Base-by-base conservation (phyloP, 2,888 invertebrate genomes). In the Abrostola triplasia region DNA sequence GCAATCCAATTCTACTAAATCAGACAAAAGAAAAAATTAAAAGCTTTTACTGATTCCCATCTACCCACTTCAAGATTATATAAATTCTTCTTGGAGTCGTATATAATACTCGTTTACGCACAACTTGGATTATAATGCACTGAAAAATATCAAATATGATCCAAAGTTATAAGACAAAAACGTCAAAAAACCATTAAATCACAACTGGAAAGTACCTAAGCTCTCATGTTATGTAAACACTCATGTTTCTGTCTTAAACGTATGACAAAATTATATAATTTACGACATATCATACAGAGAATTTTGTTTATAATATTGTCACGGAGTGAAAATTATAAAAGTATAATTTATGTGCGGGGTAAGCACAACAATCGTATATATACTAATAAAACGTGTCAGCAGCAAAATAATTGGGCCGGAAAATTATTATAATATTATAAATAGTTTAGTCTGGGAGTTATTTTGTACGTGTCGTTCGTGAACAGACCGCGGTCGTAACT, bases 371-470 rank as follows among this genome's bases (percentile, higher is more conserved):
- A 92, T 92, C 91, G 88, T 91, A 92, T 91, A 90, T 89, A 90
- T 88, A 88, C 84, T 81, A 90, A 93, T 93, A 93, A 93, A 94
- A 93, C 84, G 88, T 93, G 93, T 93, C 94, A 90, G 88, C 90
- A 76, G 73, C 74, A 83, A 85, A 92, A 93, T 94, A 94, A 94
- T 94, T 94, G 94, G 94, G 86, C 87, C 89, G 84, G 87, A 88
- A 90, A 93, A 92, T 93, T 93, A 94, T 94, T 92, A 92, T 92
- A 91, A 89, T 94, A 90, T 89, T 92, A 92, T 92, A 93, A 93
- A 93, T 94, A 94, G 94, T 93, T 93, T 92, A 91, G 87, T 88
- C 88, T 88, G 85, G 84, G 85, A 86, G 89, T 92, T 88, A 92
- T 93, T 92, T 92, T 91, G 92, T 90, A 86, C 67, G 82, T 89